Conservation (phyloP, 37 sponge, comb jelly and placozoan species). For the Axinella damicornis region DNA sequence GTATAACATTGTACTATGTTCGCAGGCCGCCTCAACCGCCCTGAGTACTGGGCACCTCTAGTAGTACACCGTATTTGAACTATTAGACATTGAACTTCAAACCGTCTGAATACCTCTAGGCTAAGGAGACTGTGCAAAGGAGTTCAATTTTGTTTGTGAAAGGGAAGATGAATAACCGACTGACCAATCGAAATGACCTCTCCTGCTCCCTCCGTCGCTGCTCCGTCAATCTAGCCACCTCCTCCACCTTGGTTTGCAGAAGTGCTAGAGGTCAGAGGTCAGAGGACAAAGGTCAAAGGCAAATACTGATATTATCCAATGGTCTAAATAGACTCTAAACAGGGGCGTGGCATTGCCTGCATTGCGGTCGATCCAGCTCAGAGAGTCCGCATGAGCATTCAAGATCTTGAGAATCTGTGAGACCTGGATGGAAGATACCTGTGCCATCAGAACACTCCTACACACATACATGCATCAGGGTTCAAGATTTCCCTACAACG, state of each 20-base stretch:
- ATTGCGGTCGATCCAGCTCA: slow-evolving; percentile 92
- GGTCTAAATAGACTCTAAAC: not conserved
- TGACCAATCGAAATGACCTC: slow-evolving; percentile 73
- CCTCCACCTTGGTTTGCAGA: slow-evolving; percentile 73
- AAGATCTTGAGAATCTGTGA: slow-evolving; percentile 88
- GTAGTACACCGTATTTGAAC: too few species aligned
- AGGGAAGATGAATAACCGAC: not conserved
- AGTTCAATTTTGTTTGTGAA: too few species aligned
- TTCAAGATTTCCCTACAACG: too few species aligned
- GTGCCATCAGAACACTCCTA: not conserved
- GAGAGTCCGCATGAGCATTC: slow-evolving; percentile 94
- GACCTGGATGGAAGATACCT: slow-evolving; percentile 39
- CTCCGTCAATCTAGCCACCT: slow-evolving; percentile 71
- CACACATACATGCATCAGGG: too few species aligned
- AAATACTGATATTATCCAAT: not conserved
- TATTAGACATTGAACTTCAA: too few species aligned
- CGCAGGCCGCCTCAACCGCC: too few species aligned
- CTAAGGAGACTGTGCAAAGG: too few species aligned
- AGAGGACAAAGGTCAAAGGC: not conserved
- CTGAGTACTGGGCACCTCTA: too few species aligned
- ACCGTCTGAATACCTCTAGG: too few species aligned
- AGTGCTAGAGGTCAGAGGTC: slow-evolving; percentile 9
- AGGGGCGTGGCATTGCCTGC: slow-evolving; percentile 29
- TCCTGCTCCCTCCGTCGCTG: slow-evolving; percentile 69
- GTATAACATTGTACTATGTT: too few species aligned